phyloP scores from a whole-genome alignment of 2,113 vertebrate species.

The Genyomyrus donnyi region DNA sequence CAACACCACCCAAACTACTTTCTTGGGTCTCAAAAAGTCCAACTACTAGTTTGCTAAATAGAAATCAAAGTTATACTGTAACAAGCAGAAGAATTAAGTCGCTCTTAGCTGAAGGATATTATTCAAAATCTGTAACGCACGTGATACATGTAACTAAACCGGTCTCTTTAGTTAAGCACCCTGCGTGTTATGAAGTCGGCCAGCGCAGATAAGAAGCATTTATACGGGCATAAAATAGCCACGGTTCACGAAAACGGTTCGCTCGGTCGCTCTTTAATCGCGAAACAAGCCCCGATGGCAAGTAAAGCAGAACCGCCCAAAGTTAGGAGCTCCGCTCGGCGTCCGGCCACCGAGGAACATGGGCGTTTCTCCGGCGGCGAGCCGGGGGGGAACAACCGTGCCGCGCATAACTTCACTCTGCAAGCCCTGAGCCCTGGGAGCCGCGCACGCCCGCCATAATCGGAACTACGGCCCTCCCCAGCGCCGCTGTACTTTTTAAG shows the following conservation, averaged over 20 bases:
- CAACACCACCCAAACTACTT: not conserved
- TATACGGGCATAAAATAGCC: not conserved
- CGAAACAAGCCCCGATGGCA: not conserved
- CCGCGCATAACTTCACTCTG: constrained; percentile 23
- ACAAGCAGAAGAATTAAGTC: not conserved
- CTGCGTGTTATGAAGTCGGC: not conserved
- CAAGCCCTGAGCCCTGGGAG: not conserved
- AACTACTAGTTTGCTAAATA: not conserved
- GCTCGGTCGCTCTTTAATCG: not conserved
- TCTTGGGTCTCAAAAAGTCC: not conserved
- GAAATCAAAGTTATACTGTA: not conserved
- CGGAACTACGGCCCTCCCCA: not conserved
- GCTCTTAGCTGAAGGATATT: not conserved
- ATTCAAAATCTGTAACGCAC: not conserved
- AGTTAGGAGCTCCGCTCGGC: not conserved
- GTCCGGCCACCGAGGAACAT: constrained; percentile 39
- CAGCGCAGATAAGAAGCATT: not conserved
- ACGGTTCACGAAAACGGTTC: not conserved
- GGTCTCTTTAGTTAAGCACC: not conserved
- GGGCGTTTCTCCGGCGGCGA: constrained; percentile 54
- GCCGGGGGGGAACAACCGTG: constrained; percentile 22
- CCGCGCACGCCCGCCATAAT: not conserved
- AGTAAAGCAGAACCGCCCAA: not conserved
- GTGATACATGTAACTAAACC: not conserved
- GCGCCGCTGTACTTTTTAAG: not conserved